Conservation (phyloP, 2,888 invertebrate species). For the Ctena decussata region DNA sequence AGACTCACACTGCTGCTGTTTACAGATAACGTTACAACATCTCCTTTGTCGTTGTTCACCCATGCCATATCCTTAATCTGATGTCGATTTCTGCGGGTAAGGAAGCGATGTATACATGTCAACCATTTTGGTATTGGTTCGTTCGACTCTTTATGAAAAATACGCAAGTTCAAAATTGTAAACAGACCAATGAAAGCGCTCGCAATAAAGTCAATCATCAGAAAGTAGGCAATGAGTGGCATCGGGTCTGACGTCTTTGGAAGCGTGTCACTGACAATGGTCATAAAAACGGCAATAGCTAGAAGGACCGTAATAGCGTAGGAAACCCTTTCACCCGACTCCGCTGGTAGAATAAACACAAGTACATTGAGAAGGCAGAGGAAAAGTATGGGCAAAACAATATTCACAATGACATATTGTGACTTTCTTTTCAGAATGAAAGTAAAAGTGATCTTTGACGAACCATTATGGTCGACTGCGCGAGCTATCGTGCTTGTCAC, state of each 20-base stretch:
- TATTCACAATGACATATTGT: slow-evolving; percentile 61
- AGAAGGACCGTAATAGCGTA: slow-evolving; percentile 57
- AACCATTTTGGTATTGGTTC: neutral
- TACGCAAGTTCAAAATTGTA: slow-evolving; percentile 4
- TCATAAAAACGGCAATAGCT: slow-evolving; percentile 65
- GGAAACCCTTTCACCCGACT: neutral
- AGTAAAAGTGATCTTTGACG: neutral
- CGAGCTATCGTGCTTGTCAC: neutral
- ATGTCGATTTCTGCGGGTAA: neutral
- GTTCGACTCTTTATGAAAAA: neutral
- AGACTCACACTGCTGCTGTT: slow-evolving; percentile 52
- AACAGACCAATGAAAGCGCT: slow-evolving; percentile 64
- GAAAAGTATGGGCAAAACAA: slow-evolving; percentile 64
- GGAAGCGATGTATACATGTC: neutral
- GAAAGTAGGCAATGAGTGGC: slow-evolving; percentile 59
- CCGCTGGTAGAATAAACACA: neutral
- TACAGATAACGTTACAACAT: neutral
- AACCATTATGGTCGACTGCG: neutral
- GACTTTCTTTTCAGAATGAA: slow-evolving; percentile 53
- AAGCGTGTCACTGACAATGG: slow-evolving; percentile 60
- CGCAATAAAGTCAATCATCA: slow-evolving; percentile 61
- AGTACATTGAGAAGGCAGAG: slow-evolving; percentile 61
- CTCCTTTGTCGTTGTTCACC: neutral
- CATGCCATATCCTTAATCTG: neutral
- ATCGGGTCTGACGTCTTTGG: slow-evolving; percentile 62